These are phyloP conservation scores for Molanna angustata DNA, from an alignment of 2,888 invertebrate genomes.

Conservation along the genomic window DNA sequence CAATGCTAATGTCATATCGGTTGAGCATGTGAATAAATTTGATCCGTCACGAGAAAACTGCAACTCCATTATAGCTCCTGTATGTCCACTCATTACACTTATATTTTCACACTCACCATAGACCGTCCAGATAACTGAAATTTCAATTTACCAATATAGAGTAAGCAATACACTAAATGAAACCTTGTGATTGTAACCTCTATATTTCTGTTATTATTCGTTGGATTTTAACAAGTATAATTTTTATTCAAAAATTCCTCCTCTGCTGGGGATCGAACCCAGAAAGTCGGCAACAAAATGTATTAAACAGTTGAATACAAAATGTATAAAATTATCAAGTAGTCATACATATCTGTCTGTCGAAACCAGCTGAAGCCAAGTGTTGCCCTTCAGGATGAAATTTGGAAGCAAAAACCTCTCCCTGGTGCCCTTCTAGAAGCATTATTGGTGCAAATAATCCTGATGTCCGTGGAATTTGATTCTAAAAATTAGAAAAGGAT, in stretches of 20 bases:
- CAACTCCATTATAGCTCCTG: slow-evolving; percentile 92
- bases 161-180: too few relatives aligned
- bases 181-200: too few relatives aligned
- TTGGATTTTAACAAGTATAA: too few relatives aligned
- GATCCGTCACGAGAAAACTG: slow-evolving; percentile 82
- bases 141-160: neutral
- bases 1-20: slow-evolving; percentile 90
- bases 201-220: too few relatives aligned
- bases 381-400: slow-evolving; percentile 97
- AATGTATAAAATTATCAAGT: too few relatives aligned
- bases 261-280: too few relatives aligned
- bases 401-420: slow-evolving; percentile 89
- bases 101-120: slow-evolving; percentile 98
- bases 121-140: slow-evolving; percentile 87
- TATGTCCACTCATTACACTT: slow-evolving; percentile 89
- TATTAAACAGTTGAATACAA: too few relatives aligned
- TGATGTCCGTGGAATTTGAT: slow-evolving; percentile 75
- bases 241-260: too few relatives aligned
- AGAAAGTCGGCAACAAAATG: too few relatives aligned
- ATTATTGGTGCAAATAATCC: slow-evolving; percentile 90
- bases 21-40: slow-evolving; percentile 87
- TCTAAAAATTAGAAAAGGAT: slow-evolving; percentile 5
- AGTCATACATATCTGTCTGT: slow-evolving; percentile 87
- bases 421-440: slow-evolving; percentile 94
- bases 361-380: slow-evolving; percentile 92